A percentile compares a stretch with the other conserved stretches of the same genome.
Conservation (phyloP, 35 echinoderm and acorn worm genomes). For the Lytechinus variegatus region DNA sequence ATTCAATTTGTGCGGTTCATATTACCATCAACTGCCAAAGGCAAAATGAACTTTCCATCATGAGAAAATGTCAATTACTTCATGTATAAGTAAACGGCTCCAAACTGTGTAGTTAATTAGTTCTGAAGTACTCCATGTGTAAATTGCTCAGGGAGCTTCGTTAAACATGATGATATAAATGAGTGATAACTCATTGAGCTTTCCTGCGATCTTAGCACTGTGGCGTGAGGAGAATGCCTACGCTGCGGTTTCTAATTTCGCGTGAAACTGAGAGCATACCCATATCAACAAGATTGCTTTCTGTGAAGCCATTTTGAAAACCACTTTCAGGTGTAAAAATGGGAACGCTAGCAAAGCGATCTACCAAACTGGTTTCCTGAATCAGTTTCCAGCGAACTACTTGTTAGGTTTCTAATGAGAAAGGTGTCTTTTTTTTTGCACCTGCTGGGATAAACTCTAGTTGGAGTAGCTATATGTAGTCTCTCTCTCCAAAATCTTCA, state of each 20-base stretch:
- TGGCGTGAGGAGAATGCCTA: neutral
- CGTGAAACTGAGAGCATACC: too few relatives aligned
- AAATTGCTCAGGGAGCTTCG: neutral
- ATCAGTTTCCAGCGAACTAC: too few relatives aligned
- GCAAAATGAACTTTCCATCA: neutral
- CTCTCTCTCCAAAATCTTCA: neutral
- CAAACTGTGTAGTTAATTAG: neutral
- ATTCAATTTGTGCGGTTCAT: neutral
- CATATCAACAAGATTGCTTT: neutral
- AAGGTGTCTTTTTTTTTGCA: neutral
- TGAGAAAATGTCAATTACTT: neutral
- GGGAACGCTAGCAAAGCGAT: too few relatives aligned
- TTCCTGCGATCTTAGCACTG: neutral
- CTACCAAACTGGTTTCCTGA: too few relatives aligned
- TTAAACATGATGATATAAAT: neutral
- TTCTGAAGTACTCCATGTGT: neutral
- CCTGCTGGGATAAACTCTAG: neutral
- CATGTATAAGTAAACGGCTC: neutral
- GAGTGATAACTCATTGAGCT: neutral
- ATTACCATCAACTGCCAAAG: neutral
- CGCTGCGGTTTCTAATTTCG: too few relatives aligned
- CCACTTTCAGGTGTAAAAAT: too few relatives aligned
- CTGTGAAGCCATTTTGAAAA: too few relatives aligned
- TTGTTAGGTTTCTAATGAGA: neutral
- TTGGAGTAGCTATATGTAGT: neutral